Base-by-base conservation (phyloP, 2,113 vertebrate genomes). In the Drymodes brunneopygia region DNA sequence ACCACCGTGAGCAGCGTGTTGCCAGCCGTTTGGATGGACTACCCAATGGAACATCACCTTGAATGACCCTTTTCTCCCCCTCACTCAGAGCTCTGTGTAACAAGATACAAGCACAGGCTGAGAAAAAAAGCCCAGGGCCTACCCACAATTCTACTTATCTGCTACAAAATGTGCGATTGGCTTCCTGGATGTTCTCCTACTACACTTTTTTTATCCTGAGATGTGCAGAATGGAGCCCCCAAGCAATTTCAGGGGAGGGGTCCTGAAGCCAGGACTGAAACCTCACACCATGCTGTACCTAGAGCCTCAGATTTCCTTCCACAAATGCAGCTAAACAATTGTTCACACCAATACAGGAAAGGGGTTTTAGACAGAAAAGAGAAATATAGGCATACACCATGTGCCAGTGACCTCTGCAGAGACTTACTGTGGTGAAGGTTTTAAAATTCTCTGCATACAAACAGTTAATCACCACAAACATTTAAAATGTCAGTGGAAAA, bases 401-500 rank as follows among this genome's bases (percentile, higher is more conserved):
- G 94, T 94, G 81, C 91, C 85, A 93, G 69, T 22, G 81, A 82
- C 96, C 94, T 97, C 64, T 84, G 91, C 61, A 96, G 79, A 57
- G 54, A 65, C 75, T 66, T 81, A 74, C 92, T 23, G 25, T 86
- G 91, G 89, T 85, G 88, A 73, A 97, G 94, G 82, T 91, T 96
- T 97, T 97, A 88, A 97, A 97, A 97, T 91, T 94, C 93, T 97
- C 97, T 98, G 95, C 95, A 93, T 97, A 97, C 90, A 95, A 97
- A 95, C 93, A 97, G 97, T 98, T 98, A 97, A 98, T 97, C 97
- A 97, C 79, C 79, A 94, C 97, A 97, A 96, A 58, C 95, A 97
- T 98, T 98, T 97, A 96, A 98, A 97, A 96, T 90, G 97, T 97
- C 98, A 97, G 73, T 95, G 95, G 38, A 91, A 97, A 95, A 97